phyloP scores from a whole-genome alignment of 2,113 vertebrate genomes.

The Chaenocephalus aceratus region DNA sequence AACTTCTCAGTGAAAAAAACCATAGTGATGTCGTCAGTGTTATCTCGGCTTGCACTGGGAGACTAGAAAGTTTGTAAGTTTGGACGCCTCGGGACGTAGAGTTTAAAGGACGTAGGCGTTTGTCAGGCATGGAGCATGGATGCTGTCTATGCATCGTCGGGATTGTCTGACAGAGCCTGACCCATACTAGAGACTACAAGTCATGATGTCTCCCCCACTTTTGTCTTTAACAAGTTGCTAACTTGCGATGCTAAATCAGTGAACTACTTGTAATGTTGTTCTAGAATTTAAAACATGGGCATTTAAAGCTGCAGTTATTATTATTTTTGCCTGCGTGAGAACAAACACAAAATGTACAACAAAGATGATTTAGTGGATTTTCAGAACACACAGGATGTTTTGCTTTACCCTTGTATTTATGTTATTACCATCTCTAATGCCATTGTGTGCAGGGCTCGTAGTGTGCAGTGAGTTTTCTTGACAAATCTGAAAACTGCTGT shows the following conservation, averaged over 20 bases:
- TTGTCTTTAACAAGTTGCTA: background rate
- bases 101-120: background rate
- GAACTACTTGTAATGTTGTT: constrained; percentile 6
- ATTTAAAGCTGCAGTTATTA: constrained; percentile 31
- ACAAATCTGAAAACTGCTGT: background rate
- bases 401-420: background rate
- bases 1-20: background rate
- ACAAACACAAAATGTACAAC: too few species aligned
- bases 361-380: background rate
- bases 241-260: constrained; percentile 7
- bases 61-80: background rate
- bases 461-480: background rate
- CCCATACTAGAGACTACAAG: background rate
- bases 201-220: constrained; percentile 6
- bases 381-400: background rate
- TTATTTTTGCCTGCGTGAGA: background rate
- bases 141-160: too few species aligned
- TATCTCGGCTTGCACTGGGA: background rate
- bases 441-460: too few species aligned
- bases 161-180: background rate
- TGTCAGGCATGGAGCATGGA: background rate
- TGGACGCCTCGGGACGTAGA: background rate
- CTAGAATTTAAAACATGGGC: constrained; percentile 18
- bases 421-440: background rate
- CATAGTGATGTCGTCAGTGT: background rate